phyloP scores from a whole-genome alignment of 2,113 vertebrate species.

The Myotis davidii region DNA sequence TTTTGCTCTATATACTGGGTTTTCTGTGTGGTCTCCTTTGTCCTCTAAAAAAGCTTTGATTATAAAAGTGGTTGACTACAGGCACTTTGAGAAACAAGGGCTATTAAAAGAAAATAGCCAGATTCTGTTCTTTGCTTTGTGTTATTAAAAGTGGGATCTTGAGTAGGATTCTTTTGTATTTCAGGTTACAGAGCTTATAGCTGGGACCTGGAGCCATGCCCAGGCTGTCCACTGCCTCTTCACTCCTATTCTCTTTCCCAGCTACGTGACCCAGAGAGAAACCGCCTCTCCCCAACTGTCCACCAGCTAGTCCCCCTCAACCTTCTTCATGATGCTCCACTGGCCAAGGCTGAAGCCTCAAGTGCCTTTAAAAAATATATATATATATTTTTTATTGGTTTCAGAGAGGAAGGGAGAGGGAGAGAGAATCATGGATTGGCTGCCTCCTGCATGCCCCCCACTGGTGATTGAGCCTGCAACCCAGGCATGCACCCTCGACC shows the following conservation, averaged over 20 bases:
- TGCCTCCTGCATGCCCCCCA: too few species aligned
- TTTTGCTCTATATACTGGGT: neutral
- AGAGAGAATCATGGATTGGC: too few species aligned
- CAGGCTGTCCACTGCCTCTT: neutral
- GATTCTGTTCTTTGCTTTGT: neutral
- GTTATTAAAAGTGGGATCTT: neutral
- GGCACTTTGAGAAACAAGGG: neutral
- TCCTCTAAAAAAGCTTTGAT: neutral
- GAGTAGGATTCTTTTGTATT: neutral
- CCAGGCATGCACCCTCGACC: too few species aligned
- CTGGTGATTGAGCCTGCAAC: too few species aligned
- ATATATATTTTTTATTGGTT: too few species aligned
- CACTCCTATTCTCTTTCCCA: neutral
- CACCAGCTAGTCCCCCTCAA: neutral
- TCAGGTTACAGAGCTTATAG: neutral
- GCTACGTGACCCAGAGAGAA: neutral
- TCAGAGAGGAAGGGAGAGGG: too few species aligned
- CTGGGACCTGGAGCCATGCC: neutral
- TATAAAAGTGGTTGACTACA: neutral
- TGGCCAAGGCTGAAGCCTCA: neutral
- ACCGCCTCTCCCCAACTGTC: neutral
- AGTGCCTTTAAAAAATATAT: neutral
- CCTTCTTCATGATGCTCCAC: neutral
- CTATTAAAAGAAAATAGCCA: neutral
- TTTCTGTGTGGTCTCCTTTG: neutral